Base-by-base conservation (phyloP, 1,140 invertebrate genomes). In the Berghia stephanieae region DNA sequence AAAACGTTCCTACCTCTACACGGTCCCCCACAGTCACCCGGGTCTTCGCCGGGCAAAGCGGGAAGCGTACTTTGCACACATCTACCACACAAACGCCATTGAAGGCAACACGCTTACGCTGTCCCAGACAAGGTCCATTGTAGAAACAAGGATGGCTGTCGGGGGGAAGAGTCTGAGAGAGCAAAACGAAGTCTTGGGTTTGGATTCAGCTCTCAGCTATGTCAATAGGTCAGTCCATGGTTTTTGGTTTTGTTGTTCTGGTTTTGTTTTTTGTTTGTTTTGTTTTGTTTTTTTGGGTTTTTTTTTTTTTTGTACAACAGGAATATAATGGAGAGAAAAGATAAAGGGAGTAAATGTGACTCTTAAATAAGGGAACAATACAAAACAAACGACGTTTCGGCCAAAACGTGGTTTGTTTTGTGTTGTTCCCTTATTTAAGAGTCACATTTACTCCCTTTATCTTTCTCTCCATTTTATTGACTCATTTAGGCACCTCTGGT, bases 51-150 rank as follows among this genome's bases (percentile, higher is more conserved):
- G 96, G 81, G 94, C 96, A 1, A 99, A 98, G 86, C 95, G 96
- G 85, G 96, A 98, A 89, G 95, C 95, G 21, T 98, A 98, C 88
- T 98, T 96, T 86, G 93, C 96, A 85, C 96, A 99, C 88, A 96
- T 99, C 76, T 98, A 98, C 90, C 97, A 99, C 85, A 98, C 96
- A 2, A 96, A 97, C 73, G 97, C 95, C 43, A 98, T 99, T 79
- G 97, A 99, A 91, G 98, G 98, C 2, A 99, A 99, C 85, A 98
- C 97, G 1, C 95, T 99, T 93, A 95, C 95, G 40, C 90, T 99
- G n/a, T 93, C 94, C 31, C 95, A 99, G 89, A 97, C 97, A 0
- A 91, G 96, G 79, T 94, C 94, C 71, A 94, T 99, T 77, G 91
- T 99, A 13, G 96, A 99, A 91, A 99, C 96, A 0, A 92, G 95